Percentiles rank a stretch among this genome's conserved stretches.
Evolutionary conservation across 2,797 vertebrate species (phyloP).

Genomic region (Lagocephalus sceleratus): DNA sequence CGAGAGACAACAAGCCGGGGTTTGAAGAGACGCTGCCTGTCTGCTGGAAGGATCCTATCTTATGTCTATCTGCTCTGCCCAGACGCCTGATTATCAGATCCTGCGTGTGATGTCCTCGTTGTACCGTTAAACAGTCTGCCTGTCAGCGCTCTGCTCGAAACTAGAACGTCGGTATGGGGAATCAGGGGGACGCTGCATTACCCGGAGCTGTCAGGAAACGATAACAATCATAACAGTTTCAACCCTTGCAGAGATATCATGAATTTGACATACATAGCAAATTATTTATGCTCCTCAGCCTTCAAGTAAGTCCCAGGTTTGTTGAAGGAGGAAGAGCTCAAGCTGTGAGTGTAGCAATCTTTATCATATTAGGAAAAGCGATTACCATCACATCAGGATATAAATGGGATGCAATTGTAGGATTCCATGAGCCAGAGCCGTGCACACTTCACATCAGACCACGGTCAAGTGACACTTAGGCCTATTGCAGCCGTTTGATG

Average conservation of each 20-base stretch:
- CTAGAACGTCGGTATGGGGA: slow-evolving; percentile 15
- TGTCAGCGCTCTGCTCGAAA: slow-evolving; percentile 41
- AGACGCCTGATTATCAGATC: slow-evolving; percentile 34
- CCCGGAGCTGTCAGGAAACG: slow-evolving; percentile 26
- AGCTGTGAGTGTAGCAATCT: slow-evolving; percentile 9
- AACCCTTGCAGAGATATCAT: slow-evolving; percentile 14
- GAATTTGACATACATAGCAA: slow-evolving; percentile 29
- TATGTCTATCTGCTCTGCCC: slow-evolving; percentile 30
- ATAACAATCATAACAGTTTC: slow-evolving; percentile 16
- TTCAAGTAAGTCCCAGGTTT: background rate
- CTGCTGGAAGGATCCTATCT: slow-evolving; percentile 24
- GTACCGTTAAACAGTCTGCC: slow-evolving; percentile 21
- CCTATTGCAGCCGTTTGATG: background rate
- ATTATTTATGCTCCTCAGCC: slow-evolving; percentile 28
- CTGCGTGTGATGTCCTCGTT: slow-evolving; percentile 5
- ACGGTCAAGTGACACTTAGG: background rate
- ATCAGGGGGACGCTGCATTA: slow-evolving; percentile 1
- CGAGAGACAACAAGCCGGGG: slow-evolving; percentile 36
- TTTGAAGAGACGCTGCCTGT: slow-evolving; percentile 40
- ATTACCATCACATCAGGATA: no score
- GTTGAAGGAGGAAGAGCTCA: background rate
- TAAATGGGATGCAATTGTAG: no score
- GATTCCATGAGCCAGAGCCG: background rate
- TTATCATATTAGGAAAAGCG: background rate
- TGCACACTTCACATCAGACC: background rate